A percentile compares a stretch with the other conserved stretches of the same genome.
Conservation (phyloP, 2,888 invertebrate genomes). For the Lasiommata megera region DNA sequence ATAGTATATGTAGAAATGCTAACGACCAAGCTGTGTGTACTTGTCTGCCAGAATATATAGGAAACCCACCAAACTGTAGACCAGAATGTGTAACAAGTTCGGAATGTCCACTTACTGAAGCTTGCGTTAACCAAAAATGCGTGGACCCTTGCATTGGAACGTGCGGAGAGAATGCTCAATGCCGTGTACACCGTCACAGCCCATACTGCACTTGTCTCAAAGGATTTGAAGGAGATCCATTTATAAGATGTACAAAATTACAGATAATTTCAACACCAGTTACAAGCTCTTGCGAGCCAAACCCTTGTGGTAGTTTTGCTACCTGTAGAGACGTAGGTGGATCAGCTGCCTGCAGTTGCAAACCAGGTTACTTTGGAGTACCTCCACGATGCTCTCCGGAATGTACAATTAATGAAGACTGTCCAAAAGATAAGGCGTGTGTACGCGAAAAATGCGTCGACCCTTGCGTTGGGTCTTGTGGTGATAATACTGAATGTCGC, state of each 20-base stretch:
- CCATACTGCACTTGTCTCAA: constrained; percentile 88
- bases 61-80: constrained; percentile 88
- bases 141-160: constrained; percentile 90
- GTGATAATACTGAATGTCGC: constrained; percentile 85
- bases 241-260: constrained; percentile 73
- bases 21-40: constrained; percentile 86
- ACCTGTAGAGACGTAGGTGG: constrained; percentile 79
- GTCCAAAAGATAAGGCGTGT: constrained; percentile 86
- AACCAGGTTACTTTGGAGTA: constrained; percentile 83
- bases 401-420: constrained; percentile 89
- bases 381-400: constrained; percentile 89
- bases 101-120: constrained; percentile 88
- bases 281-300: constrained; percentile 81
- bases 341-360: constrained; percentile 83
- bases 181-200: constrained; percentile 84
- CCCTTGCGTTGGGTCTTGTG: constrained; percentile 87
- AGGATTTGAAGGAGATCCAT: constrained; percentile 89
- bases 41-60: constrained; percentile 85
- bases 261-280: constrained; percentile 79
- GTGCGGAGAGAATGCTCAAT: constrained; percentile 86
- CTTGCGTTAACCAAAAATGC: constrained; percentile 89
- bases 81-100: constrained; percentile 90
- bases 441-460: constrained; percentile 87
- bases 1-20: constrained; percentile 84
- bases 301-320: constrained; percentile 86